Percentiles rank a stretch among this genome's conserved stretches.
Conservation (phyloP, 1,140 invertebrate genomes). For the Neodiprion lecontei region DNA sequence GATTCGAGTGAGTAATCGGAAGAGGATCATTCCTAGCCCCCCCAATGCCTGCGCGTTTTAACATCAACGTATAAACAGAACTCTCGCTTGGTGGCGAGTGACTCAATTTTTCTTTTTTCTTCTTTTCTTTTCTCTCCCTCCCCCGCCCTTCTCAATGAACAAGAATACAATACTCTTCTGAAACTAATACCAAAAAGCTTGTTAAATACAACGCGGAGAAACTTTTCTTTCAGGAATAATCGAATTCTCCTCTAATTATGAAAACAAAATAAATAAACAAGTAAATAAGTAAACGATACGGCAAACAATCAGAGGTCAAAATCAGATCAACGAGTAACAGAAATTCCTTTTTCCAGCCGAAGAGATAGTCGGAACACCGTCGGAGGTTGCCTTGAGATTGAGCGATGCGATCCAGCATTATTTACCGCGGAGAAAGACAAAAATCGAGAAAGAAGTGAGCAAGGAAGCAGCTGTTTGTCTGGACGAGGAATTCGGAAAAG, state of each 20-base stretch:
- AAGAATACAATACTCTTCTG: no score
- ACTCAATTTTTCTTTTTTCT: no score
- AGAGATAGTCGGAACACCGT: background rate
- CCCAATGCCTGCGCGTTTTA: no score
- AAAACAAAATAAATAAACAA: no score
- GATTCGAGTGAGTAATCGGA: conserved; percentile 7
- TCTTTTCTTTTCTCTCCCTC: no score
- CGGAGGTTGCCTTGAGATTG: background rate
- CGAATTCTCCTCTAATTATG: background rate
- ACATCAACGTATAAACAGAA: no score
- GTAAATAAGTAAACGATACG: background rate
- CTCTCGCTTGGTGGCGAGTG: no score
- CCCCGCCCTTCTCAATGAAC: no score
- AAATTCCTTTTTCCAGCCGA: background rate
- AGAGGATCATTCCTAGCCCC: background rate
- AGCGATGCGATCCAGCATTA: background rate
- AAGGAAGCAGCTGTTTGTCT: background rate
- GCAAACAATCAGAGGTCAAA: no score
- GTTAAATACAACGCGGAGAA: background rate
- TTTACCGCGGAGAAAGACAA: background rate
- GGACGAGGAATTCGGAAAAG: background rate
- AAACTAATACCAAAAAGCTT: no score
- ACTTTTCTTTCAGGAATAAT: background rate
- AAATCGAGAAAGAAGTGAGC: conserved; percentile 1
- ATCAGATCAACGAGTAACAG: background rate